phyloP scores from a whole-genome alignment of 2,797 vertebrate species.

The Harpagifer antarcticus region DNA sequence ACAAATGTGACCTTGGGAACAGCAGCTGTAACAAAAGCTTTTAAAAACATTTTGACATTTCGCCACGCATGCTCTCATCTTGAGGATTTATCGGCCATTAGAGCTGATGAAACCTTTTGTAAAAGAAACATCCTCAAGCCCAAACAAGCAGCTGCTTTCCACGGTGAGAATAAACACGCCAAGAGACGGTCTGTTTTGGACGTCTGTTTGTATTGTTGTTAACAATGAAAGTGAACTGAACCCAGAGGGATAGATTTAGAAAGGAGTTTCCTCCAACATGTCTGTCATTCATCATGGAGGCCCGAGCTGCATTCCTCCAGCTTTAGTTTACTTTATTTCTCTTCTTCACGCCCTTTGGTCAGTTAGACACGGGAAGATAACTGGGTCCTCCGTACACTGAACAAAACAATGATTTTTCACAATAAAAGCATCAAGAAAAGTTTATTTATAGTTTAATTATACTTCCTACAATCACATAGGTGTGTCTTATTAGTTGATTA shows the following conservation, averaged over 20 bases:
- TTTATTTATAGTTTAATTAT: too few species aligned
- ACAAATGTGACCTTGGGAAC: too few species aligned
- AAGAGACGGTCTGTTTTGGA: constrained; percentile 11
- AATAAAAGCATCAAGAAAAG: too few species aligned
- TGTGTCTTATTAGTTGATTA: too few species aligned
- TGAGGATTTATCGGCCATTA: neutral
- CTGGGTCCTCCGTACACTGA: too few species aligned
- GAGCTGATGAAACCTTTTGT: constrained; percentile 12
- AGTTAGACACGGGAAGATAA: too few species aligned
- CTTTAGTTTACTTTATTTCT: constrained; percentile 48
- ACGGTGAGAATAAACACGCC: neutral
- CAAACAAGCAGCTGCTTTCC: constrained; percentile 13
- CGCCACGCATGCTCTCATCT: neutral
- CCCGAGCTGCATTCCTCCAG: constrained; percentile 52
- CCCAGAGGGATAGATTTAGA: constrained; percentile 23
- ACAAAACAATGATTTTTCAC: too few species aligned
- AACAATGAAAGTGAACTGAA: constrained; percentile 9
- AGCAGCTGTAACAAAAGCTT: too few species aligned
- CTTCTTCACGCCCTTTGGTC: constrained; percentile 11
- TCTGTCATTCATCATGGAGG: constrained; percentile 43
- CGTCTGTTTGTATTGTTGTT: constrained; percentile 19
- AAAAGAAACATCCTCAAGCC: neutral
- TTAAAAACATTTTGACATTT: neutral
- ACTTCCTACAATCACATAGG: too few species aligned
- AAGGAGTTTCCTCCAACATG: constrained; percentile 43